These are phyloP conservation scores for Tridacna gigas DNA, from an alignment of 2,888 invertebrate genomes.

Conservation along the genomic window DNA sequence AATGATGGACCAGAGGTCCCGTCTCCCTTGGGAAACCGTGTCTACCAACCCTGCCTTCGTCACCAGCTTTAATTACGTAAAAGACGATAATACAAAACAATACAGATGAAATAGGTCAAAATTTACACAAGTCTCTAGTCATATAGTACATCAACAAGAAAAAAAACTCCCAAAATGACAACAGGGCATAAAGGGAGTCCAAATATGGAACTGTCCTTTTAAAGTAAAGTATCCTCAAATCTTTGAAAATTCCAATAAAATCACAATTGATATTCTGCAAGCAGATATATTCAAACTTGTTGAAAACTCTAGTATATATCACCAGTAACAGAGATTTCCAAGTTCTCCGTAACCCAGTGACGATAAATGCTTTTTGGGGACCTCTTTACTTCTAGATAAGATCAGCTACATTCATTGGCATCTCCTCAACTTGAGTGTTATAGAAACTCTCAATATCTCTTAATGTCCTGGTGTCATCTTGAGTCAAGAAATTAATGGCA, in stretches of 20 bases:
- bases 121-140: conserved; percentile 14
- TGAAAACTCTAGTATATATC: conserved; percentile 23
- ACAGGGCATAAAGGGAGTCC: conserved; percentile 21
- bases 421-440: conserved; percentile 99
- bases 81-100: conserved; percentile 26
- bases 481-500: conserved; percentile 99
- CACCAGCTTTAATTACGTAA: conserved; percentile 20
- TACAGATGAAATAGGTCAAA: conserved; percentile 24
- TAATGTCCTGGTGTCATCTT: conserved; percentile 96
- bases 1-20: conserved; percentile 3
- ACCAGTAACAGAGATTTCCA: conserved; percentile 1
- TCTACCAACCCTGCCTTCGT: not conserved
- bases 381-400: conserved; percentile 90
- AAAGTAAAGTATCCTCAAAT: conserved; percentile 2
- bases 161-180: not conserved
- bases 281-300: conserved; percentile 15
- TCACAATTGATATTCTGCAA: conserved; percentile 15
- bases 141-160: conserved; percentile 20
- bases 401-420: conserved; percentile 99
- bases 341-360: conserved; percentile 35
- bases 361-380: conserved; percentile 5
- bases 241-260: conserved; percentile 4
- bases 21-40: conserved; percentile 1
- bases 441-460: conserved; percentile 99
- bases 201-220: not conserved